A percentile compares a stretch with the other conserved stretches of the same genome.
Evolutionary conservation across 2,888 invertebrate genomes (phyloP).

Genomic region (Agelastica alni): DNA sequence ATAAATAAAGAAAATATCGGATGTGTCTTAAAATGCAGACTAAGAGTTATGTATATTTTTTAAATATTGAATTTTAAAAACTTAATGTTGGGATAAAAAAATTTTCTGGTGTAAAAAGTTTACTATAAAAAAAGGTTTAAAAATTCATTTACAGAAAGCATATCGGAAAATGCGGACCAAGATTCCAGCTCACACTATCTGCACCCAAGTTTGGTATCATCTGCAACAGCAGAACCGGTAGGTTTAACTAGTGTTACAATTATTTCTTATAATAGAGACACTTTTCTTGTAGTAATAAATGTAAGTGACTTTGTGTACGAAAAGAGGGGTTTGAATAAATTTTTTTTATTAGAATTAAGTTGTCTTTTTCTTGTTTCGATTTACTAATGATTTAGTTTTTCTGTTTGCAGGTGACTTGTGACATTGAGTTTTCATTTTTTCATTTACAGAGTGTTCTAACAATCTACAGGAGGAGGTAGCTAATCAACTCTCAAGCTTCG

Average conservation of each 20-base stretch:
- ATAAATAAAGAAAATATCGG: too few species aligned
- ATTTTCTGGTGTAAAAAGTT: too few species aligned
- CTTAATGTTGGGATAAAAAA: too few species aligned
- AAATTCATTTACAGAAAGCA: too few species aligned
- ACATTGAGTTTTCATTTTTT: constrained; percentile 31
- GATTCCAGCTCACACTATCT: constrained; percentile 69
- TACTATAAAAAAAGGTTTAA: too few species aligned
- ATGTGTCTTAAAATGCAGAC: too few species aligned
- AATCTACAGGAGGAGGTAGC: neutral
- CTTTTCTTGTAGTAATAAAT: constrained; percentile 37
- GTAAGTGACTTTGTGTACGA: constrained; percentile 32
- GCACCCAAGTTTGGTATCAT: constrained; percentile 77
- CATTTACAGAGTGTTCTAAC: constrained; percentile 27
- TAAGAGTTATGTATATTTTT: too few species aligned
- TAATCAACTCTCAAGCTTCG: too few species aligned
- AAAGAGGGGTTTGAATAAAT: constrained; percentile 50
- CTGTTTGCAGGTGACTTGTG: constrained; percentile 49
- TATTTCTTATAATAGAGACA: constrained; percentile 34
- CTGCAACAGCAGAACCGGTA: constrained; percentile 67
- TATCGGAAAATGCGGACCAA: constrained; percentile 22
- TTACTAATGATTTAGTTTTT: constrained; percentile 50
- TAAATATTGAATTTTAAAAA: too few species aligned
- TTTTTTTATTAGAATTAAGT: constrained; percentile 50
- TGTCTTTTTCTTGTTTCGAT: constrained; percentile 43
- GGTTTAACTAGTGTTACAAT: constrained; percentile 55